Base-by-base conservation (phyloP, 2,797 vertebrate species). In the Acridotheres tristis region DNA sequence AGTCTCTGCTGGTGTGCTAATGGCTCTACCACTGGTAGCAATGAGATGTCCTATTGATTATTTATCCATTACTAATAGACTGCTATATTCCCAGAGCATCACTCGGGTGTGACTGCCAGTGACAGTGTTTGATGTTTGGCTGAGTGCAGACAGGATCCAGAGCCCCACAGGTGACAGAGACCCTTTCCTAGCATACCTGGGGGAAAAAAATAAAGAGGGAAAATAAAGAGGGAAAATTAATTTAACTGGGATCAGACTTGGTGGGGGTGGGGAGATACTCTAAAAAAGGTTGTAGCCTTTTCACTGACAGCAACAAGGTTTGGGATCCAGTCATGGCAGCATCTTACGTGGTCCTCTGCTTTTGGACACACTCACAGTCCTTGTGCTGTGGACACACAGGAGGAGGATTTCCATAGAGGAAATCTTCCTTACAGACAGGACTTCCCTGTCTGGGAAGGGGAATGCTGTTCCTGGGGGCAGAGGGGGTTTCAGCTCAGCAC, bases 41-140 rank as follows among this genome's bases (percentile, higher is more conserved):
- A 5, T 34, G 63, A 72, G 58, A 47, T 66, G 67, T 75, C 74
- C 69, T 85, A 93, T 89, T 68, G 89, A 94, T 96, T 92, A 92
- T 84, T 92, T 92, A 87, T 66, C 77, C 65, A 47, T 90, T 0
- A 2, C 58, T 88, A 86, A 81, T 19, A 92, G 86, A 59, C 45
- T 90, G 57, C n/a, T 8, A n/a, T 61, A 22, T 71, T 71, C 65
- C 34, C 62, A 72, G 54, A 54, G 9, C 25, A 68, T 85, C 32
- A 36, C 67, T 54, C 14, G 3, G 7, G 40, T 51, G 58, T n/a
- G 58, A 61, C 30, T 51, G 59, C 80, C 55, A 81, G 45, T 1
- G 16, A 62, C 25, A 12, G 9, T 2, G 1, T 71, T 62, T 59
- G 16, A 20, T 65, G 27, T 61, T 18, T 47, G 67, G 19, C 50